Percentiles rank a stretch among this genome's conserved stretches.
Evolutionary conservation across 2,888 invertebrate species (phyloP).

Genomic region (Anagyrus pseudococci): DNA sequence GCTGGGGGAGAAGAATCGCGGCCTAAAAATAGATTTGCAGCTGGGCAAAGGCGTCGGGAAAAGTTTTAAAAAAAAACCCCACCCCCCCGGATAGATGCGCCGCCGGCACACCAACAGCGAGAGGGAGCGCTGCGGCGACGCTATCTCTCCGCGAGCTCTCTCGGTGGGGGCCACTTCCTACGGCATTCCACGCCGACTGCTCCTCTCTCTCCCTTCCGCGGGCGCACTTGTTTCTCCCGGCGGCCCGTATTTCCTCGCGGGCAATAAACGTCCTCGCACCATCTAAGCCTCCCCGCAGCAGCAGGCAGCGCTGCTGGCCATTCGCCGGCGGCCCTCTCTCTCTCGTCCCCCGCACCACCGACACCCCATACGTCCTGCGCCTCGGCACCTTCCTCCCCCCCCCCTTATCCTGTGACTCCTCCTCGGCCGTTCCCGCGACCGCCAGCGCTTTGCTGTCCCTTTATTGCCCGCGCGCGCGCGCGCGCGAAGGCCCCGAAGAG

Average conservation of each 20-base stretch:
- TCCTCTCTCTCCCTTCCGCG: background rate
- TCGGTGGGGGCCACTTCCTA: too few relatives aligned
- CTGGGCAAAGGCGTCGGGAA: background rate
- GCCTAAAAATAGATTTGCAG: background rate
- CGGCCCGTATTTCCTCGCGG: conserved; percentile 27
- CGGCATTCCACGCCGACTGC: too few relatives aligned
- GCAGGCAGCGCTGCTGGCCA: too few relatives aligned
- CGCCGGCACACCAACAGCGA: too few relatives aligned
- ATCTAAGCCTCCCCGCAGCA: conserved; percentile 13
- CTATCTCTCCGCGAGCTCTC: too few relatives aligned
- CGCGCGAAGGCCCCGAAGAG: too few relatives aligned
- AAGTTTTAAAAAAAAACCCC: background rate
- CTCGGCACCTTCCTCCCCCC: background rate
- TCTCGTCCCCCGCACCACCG: conserved; percentile 9
- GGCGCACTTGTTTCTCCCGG: conserved; percentile 23
- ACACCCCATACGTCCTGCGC: conserved; percentile 22
- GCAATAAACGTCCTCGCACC: conserved; percentile 31
- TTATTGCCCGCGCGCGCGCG: conserved; percentile 15
- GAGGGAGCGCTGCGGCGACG: too few relatives aligned
- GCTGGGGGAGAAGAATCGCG: background rate
- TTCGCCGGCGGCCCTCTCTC: conserved; percentile 1
- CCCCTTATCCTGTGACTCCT: conserved; percentile 9
- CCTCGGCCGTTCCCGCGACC: conserved; percentile 15
- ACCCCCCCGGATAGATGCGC: background rate
- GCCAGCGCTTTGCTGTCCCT: conserved; percentile 24